Percentiles rank a stretch among this genome's conserved stretches.
phyloP scores from a whole-genome alignment of 2,888 invertebrate species.

The Lithophane ornitopus region DNA sequence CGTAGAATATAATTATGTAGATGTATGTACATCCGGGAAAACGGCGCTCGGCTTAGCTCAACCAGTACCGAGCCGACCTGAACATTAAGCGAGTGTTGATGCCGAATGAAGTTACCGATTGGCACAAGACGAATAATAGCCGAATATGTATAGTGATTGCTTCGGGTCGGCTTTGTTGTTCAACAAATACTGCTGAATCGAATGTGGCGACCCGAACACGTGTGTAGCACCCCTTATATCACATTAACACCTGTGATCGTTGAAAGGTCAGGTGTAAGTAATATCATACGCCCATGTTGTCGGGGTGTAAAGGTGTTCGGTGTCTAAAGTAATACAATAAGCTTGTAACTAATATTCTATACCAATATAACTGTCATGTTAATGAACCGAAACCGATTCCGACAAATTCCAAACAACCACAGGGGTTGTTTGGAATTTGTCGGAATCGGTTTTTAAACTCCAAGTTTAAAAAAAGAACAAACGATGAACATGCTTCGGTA shows the following conservation, averaged over 20 bases:
- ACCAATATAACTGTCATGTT: conserved; percentile 1
- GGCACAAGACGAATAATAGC: not conserved
- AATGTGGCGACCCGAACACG: not conserved
- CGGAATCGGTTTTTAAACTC: not conserved
- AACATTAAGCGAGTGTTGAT: not conserved
- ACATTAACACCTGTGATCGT: not conserved
- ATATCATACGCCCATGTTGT: conserved; percentile 21
- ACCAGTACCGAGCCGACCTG: no score
- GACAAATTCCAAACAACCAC: no score
- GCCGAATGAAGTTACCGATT: not conserved
- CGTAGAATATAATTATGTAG: not conserved
- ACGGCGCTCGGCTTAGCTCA: no score
- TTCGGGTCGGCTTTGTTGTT: not conserved
- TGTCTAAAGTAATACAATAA: conserved; percentile 22
- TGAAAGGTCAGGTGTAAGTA: conserved; percentile 33
- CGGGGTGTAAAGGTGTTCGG: conserved; percentile 15
- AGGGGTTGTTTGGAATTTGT: not conserved
- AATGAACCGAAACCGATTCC: no score
- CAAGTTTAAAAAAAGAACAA: not conserved
- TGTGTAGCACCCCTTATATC: not conserved
- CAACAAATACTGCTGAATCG: not conserved
- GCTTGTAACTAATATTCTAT: conserved; percentile 19
- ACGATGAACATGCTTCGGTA: no score
- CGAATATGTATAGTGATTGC: not conserved
- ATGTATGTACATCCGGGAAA: not conserved